A percentile compares a stretch with the other conserved stretches of the same genome.
phyloP scores from a whole-genome alignment of 2,888 invertebrate species.

The Opisthograptis luteolata region DNA sequence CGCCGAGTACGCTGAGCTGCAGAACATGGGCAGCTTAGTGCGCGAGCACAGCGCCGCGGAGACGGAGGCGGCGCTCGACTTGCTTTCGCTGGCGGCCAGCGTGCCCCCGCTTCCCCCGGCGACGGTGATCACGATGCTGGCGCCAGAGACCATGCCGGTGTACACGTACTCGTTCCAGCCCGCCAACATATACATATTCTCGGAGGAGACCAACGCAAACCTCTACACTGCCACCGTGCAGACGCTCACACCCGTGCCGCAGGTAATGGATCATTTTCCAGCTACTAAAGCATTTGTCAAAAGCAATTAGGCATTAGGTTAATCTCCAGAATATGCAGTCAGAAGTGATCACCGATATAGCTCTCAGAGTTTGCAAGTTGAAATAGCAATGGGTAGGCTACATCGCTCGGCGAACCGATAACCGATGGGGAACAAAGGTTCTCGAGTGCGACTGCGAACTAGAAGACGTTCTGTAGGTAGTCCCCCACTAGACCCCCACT shows the following conservation, averaged over 20 bases:
- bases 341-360: no score
- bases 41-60: slow-evolving; percentile 90
- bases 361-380: no score
- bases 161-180: slow-evolving; percentile 88
- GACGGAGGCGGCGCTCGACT: slow-evolving; percentile 94
- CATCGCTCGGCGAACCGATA: no score
- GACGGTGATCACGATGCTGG: slow-evolving; percentile 67
- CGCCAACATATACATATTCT: slow-evolving; percentile 65
- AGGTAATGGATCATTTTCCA: slow-evolving; percentile 31
- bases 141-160: slow-evolving; percentile 76
- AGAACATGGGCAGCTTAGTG: slow-evolving; percentile 65
- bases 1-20: slow-evolving; percentile 41
- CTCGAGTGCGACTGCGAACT: no score
- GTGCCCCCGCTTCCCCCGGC: slow-evolving; percentile 90
- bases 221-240: slow-evolving; percentile 60
- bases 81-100: slow-evolving; percentile 90
- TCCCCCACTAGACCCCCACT: no score
- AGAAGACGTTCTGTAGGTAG: no score
- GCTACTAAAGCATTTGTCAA: no score
- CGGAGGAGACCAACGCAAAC: slow-evolving; percentile 58
- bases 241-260: slow-evolving; percentile 54
- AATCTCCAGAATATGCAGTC: no score
- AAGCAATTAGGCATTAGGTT: no score
- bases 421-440: no score
- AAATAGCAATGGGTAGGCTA: no score